Evolutionary conservation across 37 sponge, comb jelly and placozoan genomes (phyloP).

Genomic region (Axinella damicornis): DNA sequence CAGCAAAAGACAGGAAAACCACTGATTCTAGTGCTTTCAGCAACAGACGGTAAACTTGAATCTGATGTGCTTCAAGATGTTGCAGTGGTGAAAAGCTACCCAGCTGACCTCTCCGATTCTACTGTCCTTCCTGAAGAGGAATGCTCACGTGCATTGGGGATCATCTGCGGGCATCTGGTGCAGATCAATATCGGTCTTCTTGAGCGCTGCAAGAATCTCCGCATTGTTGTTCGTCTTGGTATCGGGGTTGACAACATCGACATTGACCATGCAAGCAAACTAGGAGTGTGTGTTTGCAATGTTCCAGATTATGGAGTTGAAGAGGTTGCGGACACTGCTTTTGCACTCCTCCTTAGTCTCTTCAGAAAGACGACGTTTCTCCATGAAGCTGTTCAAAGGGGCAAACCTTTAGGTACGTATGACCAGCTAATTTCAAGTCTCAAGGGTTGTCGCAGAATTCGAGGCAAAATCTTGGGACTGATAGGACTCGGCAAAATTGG

Average conservation of each 20-base stretch:
- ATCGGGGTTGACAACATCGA: constrained; percentile 84
- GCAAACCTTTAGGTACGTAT: constrained; percentile 12
- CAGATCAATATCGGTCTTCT: constrained; percentile 28
- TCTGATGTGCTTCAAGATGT: background rate
- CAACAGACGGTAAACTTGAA: constrained; percentile 41
- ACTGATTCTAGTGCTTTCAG: constrained; percentile 28
- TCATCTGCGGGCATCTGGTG: constrained; percentile 27
- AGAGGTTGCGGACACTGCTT: constrained; percentile 87
- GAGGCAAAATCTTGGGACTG: constrained; percentile 85
- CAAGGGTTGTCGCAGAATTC: constrained; percentile 61
- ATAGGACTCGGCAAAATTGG: constrained; percentile 87
- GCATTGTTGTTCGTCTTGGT: constrained; percentile 63
- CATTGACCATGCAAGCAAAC: constrained; percentile 51
- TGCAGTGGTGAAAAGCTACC: constrained; percentile 28
- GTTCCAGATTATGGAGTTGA: constrained; percentile 88
- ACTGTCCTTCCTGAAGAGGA: constrained; percentile 35
- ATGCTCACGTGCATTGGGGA: constrained; percentile 43
- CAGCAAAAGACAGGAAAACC: no score
- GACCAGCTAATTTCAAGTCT: constrained; percentile 28
- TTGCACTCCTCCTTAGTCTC: constrained; percentile 72
- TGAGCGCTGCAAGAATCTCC: constrained; percentile 58
- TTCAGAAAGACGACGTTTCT: constrained; percentile 71
- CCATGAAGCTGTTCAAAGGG: constrained; percentile 35
- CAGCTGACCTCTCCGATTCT: constrained; percentile 11
- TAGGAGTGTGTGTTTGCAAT: constrained; percentile 74